Evolutionary conservation across 2,113 vertebrate genomes (phyloP), one percentile per base, ranked within the genome.

Genomic region (Chamaea fasciata): DNA sequence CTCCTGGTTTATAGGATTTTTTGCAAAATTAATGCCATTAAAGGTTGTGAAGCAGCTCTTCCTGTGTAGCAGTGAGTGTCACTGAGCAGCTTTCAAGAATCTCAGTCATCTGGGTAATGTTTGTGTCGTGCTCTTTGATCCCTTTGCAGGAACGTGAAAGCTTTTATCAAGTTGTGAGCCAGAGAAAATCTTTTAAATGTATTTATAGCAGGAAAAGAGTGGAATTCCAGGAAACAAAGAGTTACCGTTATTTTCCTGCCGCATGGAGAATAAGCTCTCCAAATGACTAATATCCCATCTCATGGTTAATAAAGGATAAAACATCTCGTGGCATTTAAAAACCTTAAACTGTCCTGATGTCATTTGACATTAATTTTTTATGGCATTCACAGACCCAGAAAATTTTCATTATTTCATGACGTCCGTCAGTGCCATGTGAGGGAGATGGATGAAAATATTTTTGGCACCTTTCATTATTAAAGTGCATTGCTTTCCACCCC

Each of bases 311-410:
- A 90, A 63, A 87, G 76, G 76, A 94, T 92, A 89, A 96, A 94
- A 89, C 83, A 55, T 56, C 68, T 83, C 2, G 0, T 87, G 92
- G 86, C 89, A 92, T 96, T 96, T 94, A 52, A 75, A 90, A 96
- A 13, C 64, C 59, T 47, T 63, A 59, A 96, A 90, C 18, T 67
- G 64, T 71, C 60, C 52, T 84, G 91, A 83, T 90, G 68, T 94
- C 86, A 93, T 78, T 78, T 95, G 91, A 70, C 86, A 87, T 94
- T 90, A 89, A 71, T 68, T 90, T 94, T 95, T 93, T 59, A 77
- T 52, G 68, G 59, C 44, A 41, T 50, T 93, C 83, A 35, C 39
- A 83, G 78, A 83, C 81, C 47, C 80, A 62, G 79, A 92, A 77
- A 87, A 41, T 90, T 90, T 92, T 89, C 69, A 90, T 95, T 90